Base-by-base conservation (phyloP, 2,888 invertebrate genomes). In the Epirrhoe tristata region DNA sequence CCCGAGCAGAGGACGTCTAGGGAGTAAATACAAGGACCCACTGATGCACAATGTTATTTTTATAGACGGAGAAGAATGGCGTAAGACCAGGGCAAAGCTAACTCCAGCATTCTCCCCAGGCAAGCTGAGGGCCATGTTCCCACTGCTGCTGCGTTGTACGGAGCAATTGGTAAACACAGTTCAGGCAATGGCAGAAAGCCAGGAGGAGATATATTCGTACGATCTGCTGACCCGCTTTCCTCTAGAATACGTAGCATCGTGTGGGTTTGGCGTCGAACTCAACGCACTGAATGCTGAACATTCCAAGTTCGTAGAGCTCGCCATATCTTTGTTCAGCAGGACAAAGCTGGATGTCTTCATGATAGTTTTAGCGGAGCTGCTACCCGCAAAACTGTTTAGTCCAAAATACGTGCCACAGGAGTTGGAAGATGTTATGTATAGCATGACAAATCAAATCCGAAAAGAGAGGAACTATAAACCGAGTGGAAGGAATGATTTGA, bases 111-210 rank as follows among this genome's bases (percentile, higher is more conserved):
- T 86, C 58, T 79, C 83, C 1, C 77, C 77, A 56, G 79, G 80
- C 6, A 86, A 82, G 70, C 70, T 84, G 1, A 79, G 74, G 48
- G 79, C 77, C 5, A 85, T 86, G 85, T 85, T 83, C 24, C 85
- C 85, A 1, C 68, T 86, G 17, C 76, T 86, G 14, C 71, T 75
- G 17, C 64, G 68, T 16, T 73, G 74, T 17, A 67, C 73, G 8
- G 73, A 77, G 6, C 67, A 74, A 17, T 62, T 77, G n/a, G 65
- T 67, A 46, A 36, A 63, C 0, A 63, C 67, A 4, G 6, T 65
- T n/a, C 50, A 58, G 12, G n/a, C 56, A 46, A 57, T 53, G 54
- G 7, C 39, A 39, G 31, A 48, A 10, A 32, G 39, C 31, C 59
- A 63, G 14, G 36, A 67, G 5, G 53, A 65, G 14, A 69, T 75